Evolutionary conservation across 2,113 vertebrate species (phyloP).

Genomic region (Charina bottae): DNA sequence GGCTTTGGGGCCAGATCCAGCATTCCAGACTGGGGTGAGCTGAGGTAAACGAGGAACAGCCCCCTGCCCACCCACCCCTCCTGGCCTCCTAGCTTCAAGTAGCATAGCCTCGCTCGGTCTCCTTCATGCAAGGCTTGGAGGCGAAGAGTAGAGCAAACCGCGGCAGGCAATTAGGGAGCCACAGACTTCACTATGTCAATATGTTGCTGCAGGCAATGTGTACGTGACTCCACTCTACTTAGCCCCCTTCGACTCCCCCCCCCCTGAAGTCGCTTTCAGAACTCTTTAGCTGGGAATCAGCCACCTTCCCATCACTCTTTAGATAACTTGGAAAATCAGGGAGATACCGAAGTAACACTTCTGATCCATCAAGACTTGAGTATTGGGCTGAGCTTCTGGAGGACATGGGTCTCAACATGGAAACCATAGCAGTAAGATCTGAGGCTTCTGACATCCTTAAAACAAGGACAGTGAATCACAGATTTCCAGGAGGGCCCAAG

Average conservation of each 20-base stretch:
- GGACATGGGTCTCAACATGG: neutral
- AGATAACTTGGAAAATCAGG: neutral
- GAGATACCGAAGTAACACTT: neutral
- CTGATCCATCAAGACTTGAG: neutral
- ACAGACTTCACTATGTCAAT: neutral
- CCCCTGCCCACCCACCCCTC: neutral
- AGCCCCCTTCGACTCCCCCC: neutral
- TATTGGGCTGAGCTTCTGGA: neutral
- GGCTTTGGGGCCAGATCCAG: conserved; percentile 6
- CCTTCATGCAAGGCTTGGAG: neutral
- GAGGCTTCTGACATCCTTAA: neutral
- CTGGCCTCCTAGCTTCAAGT: conserved; percentile 74
- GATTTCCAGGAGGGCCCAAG: neutral
- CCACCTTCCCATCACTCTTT: neutral
- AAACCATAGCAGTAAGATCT: neutral
- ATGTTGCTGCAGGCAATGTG: neutral
- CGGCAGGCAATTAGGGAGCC: neutral
- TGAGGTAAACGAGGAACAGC: conserved; percentile 16
- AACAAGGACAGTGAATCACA: neutral
- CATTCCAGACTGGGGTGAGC: conserved; percentile 32
- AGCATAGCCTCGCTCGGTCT: neutral
- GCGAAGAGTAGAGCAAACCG: neutral
- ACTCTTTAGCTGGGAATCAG: neutral
- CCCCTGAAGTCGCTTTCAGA: neutral
- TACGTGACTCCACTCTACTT: neutral